Evolutionary conservation across 2,113 vertebrate genomes (phyloP).

Genomic region (Perca flavescens): DNA sequence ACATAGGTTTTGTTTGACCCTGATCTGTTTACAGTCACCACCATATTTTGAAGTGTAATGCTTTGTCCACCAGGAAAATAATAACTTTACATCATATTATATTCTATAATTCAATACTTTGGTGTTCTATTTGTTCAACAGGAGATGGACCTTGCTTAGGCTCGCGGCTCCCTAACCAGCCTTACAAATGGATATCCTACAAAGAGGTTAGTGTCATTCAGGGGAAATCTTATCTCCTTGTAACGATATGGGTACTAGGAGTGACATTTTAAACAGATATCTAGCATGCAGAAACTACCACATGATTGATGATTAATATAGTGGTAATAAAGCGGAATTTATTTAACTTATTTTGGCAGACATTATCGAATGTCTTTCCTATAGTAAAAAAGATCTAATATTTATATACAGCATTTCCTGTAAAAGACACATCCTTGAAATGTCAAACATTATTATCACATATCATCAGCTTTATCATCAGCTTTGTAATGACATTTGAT

Average conservation of each 20-base stretch:
- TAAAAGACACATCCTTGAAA: neutral
- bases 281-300: neutral
- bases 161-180: constrained; percentile 93
- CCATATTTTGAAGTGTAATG: neutral
- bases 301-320: neutral
- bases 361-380: neutral
- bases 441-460: neutral
- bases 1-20: neutral
- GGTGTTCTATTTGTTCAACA: constrained; percentile 64
- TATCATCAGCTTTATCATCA: neutral
- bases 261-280: neutral
- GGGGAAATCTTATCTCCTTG: neutral
- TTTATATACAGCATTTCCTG: neutral
- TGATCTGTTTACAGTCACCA: neutral
- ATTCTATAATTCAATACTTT: neutral
- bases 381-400: neutral
- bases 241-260: neutral
- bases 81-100: neutral
- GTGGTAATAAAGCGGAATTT: neutral
- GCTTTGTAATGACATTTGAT: neutral
- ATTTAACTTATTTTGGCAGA: neutral
- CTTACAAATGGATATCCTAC: constrained; percentile 97
- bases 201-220: constrained; percentile 89
- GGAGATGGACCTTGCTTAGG: constrained; percentile 96
- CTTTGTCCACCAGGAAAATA: neutral